Percentiles rank a stretch among this genome's conserved stretches.
These are phyloP conservation scores for Datnioides undecimradiatus DNA, from an alignment of 2,113 vertebrate genomes.

Conservation along the genomic window DNA sequence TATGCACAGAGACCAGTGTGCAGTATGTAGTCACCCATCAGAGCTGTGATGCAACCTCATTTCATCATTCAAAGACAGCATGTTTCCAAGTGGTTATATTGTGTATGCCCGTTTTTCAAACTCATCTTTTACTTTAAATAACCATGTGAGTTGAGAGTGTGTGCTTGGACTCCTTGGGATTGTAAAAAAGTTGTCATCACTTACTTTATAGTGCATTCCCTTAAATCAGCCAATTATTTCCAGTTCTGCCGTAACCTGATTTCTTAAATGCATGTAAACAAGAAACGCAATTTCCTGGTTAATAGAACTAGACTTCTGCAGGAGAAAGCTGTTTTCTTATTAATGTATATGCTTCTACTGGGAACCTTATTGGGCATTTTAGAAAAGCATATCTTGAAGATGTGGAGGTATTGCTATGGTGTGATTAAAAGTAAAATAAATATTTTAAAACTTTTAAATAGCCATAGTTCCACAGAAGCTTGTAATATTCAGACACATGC, in stretches of 20 bases:
- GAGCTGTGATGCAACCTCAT: neutral
- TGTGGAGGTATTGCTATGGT: neutral
- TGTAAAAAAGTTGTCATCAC: neutral
- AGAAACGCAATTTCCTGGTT: neutral
- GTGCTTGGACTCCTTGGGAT: neutral
- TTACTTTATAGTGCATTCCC: neutral
- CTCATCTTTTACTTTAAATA: neutral
- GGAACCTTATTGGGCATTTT: neutral
- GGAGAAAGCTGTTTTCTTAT: neutral
- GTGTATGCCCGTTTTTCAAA: neutral
- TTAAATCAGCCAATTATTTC: neutral
- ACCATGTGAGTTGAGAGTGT: neutral
- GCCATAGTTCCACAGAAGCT: neutral
- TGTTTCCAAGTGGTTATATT: neutral
- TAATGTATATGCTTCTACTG: neutral
- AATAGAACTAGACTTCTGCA: neutral
- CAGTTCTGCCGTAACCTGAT: neutral
- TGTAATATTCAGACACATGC: neutral
- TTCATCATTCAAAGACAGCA: neutral
- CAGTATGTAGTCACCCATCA: neutral
- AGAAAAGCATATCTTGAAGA: neutral
- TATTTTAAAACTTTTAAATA: neutral
- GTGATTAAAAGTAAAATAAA: neutral
- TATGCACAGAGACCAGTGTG: no score
- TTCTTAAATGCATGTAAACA: neutral